Percentiles rank a stretch among this genome's conserved stretches.
These are phyloP conservation scores for Pteria penguin DNA, from an alignment of 2,888 invertebrate genomes.

Conservation along the genomic window DNA sequence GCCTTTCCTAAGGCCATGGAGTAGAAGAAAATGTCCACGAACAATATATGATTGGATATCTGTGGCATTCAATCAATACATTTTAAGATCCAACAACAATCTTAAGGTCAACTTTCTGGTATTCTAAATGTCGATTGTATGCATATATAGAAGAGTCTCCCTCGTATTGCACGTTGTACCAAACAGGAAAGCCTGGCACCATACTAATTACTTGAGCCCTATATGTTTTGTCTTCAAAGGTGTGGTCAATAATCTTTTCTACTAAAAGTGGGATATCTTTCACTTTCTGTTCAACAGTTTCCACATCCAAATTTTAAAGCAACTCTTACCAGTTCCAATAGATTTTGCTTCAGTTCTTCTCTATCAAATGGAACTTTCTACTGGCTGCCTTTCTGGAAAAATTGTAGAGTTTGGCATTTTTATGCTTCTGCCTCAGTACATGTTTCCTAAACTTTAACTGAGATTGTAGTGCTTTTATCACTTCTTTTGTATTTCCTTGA, in stretches of 20 bases:
- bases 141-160: conserved; percentile 18
- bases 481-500: neutral
- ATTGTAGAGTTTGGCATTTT: too few relatives aligned
- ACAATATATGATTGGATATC: too few relatives aligned
- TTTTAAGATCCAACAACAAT: too few relatives aligned
- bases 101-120: neutral
- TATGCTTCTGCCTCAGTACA: neutral
- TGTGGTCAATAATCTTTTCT: conserved; percentile 8
- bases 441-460: conserved; percentile 10
- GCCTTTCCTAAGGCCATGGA: too few relatives aligned
- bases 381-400: too few relatives aligned
- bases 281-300: neutral
- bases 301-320: neutral
- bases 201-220: conserved; percentile 19
- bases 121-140: neutral
- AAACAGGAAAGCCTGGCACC: conserved; percentile 27
- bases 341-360: neutral
- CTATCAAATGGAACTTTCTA: too few relatives aligned
- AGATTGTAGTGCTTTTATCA: neutral
- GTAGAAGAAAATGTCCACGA: too few relatives aligned
- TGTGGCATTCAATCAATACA: too few relatives aligned
- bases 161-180: conserved; percentile 22
- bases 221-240: conserved; percentile 9
- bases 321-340: conserved; percentile 4
- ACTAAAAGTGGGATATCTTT: conserved; percentile 5